Conservation (phyloP, 2,113 vertebrate genomes). For the Ciconia boyciana region DNA sequence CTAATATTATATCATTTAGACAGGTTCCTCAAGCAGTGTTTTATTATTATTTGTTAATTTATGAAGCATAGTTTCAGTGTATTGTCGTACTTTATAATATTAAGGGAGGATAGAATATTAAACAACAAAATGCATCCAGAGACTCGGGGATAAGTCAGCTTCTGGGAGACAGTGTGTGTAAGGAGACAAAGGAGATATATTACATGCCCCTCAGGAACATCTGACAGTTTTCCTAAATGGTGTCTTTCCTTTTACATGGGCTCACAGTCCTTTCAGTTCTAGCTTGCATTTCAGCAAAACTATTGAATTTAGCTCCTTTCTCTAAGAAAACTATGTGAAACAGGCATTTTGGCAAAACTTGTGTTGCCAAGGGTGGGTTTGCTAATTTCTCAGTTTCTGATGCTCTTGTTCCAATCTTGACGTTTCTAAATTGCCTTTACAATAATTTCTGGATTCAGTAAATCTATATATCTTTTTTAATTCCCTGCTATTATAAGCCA, state of each 20-base stretch:
- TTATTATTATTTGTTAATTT: conserved; percentile 67
- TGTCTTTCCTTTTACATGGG: background rate
- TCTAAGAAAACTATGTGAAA: background rate
- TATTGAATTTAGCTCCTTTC: background rate
- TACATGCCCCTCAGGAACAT: background rate
- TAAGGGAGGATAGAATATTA: conserved; percentile 21
- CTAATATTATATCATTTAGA: conserved; percentile 48
- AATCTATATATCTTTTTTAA: background rate
- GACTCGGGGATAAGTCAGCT: conserved; percentile 2
- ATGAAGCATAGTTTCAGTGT: conserved; percentile 31
- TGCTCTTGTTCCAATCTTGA: background rate
- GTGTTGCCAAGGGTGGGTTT: background rate
- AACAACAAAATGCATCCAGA: background rate
- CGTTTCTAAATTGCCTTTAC: background rate
- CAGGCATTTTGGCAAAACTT: background rate
- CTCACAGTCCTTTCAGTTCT: background rate
- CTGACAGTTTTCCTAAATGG: conserved; percentile 4
- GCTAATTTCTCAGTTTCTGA: background rate
- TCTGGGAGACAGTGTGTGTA: background rate
- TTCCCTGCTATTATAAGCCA: background rate
- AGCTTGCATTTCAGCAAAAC: background rate
- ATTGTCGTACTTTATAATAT: background rate
- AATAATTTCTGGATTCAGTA: background rate
- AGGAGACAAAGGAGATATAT: background rate
- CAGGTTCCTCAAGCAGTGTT: conserved; percentile 53